These are phyloP conservation scores for Tinea pellionella DNA, from an alignment of 2,888 invertebrate genomes.

Conservation along the genomic window DNA sequence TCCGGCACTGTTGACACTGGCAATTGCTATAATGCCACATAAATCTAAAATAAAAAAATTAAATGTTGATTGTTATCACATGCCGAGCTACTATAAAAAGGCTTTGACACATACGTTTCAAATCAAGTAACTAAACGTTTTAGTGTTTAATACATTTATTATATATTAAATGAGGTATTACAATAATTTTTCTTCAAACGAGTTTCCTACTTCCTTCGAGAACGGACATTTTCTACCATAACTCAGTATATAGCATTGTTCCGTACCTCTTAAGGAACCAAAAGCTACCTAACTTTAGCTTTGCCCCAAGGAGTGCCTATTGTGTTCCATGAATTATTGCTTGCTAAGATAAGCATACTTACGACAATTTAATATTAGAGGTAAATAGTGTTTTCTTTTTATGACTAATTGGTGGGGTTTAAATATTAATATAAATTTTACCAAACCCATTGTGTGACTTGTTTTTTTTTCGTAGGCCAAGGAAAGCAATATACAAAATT, in stretches of 20 bases:
- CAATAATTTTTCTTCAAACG: slow-evolving; percentile 9
- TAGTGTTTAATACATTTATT: not conserved
- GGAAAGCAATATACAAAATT: too few relatives aligned
- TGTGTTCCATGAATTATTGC: slow-evolving; percentile 10
- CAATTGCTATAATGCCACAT: too few relatives aligned
- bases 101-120: too few relatives aligned
- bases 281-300: slow-evolving; percentile 10
- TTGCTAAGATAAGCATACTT: slow-evolving; percentile 11
- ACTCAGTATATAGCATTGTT: slow-evolving; percentile 14
- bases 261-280: slow-evolving; percentile 12
- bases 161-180: too few relatives aligned
- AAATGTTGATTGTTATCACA: too few relatives aligned
- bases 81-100: too few relatives aligned
- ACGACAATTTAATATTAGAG: not conserved
- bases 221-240: slow-evolving; percentile 12
- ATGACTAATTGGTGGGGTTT: not conserved
- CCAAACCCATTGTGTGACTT: too few relatives aligned
- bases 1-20: too few relatives aligned
- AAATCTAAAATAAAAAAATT: too few relatives aligned
- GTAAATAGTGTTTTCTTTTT: not conserved
- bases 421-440: too few relatives aligned
- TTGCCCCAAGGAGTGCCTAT: slow-evolving; percentile 4
- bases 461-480: too few relatives aligned
- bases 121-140: too few relatives aligned
- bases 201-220: slow-evolving; percentile 11